These are phyloP conservation scores for Drosophila orena DNA, from an alignment of 1,140 invertebrate species.

Conservation along the genomic window DNA sequence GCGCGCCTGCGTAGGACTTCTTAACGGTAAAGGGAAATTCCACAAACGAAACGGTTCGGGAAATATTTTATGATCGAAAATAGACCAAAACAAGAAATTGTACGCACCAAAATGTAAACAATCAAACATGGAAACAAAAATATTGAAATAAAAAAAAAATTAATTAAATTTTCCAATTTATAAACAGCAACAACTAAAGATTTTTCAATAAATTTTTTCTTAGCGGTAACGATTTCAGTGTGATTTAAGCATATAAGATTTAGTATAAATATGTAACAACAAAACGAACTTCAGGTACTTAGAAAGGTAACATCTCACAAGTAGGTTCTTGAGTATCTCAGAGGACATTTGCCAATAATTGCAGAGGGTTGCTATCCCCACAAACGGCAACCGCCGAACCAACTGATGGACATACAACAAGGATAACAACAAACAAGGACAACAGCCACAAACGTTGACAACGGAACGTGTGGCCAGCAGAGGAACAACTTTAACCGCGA, in stretches of 20 bases:
- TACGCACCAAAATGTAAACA: slow-evolving; percentile 53
- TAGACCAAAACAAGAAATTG: slow-evolving; percentile 58
- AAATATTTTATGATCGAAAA: slow-evolving; percentile 36
- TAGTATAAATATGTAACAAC: too few species aligned
- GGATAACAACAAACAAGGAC: slow-evolving; percentile 44
- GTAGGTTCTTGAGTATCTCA: slow-evolving; percentile 7
- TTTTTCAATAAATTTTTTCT: too few species aligned
- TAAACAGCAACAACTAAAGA: too few species aligned
- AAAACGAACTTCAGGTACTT: too few species aligned
- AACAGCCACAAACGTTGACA: slow-evolving; percentile 44
- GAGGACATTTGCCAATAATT: slow-evolving; percentile 19
- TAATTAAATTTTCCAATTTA: background rate
- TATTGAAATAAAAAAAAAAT: background rate
- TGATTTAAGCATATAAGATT: too few species aligned
- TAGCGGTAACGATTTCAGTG: too few species aligned
- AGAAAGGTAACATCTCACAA: too few species aligned
- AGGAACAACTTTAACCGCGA: slow-evolving; percentile 75
- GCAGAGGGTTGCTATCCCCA: slow-evolving; percentile 38
- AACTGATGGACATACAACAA: slow-evolving; percentile 49
- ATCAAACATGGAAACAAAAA: background rate
- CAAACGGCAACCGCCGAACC: slow-evolving; percentile 64
- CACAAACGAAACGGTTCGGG: slow-evolving; percentile 40
- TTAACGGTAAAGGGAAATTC: slow-evolving; percentile 53
- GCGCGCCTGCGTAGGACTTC: slow-evolving; percentile 32
- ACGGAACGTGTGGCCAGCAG: slow-evolving; percentile 41